Conservation (phyloP, 1,140 invertebrate species). For the Odontomachus brunneus region DNA sequence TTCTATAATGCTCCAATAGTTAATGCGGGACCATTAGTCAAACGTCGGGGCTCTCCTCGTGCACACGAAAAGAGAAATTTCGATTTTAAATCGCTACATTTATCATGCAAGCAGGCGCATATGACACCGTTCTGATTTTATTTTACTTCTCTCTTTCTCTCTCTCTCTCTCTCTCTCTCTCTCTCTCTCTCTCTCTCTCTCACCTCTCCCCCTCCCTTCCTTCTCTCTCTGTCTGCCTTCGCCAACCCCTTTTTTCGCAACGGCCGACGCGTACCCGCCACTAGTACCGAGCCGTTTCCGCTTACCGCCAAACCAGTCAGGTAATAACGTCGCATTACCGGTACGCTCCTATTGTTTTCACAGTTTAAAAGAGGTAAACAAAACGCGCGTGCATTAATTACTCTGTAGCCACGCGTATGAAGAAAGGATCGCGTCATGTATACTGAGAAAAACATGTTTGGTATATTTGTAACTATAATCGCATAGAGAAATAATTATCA, state of each 20-base stretch:
- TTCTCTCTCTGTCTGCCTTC: slow-evolving; percentile 36
- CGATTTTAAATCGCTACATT: slow-evolving; percentile 86
- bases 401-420: too few relatives aligned
- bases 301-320: slow-evolving; percentile 51
- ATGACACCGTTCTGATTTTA: slow-evolving; percentile 86
- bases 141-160: slow-evolving; percentile 81
- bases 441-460: too few relatives aligned
- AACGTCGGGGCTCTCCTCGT: slow-evolving; percentile 82
- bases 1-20: slow-evolving; percentile 85
- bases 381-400: background rate
- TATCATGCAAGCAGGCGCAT: slow-evolving; percentile 86
- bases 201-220: slow-evolving; percentile 3
- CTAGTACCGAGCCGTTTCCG: slow-evolving; percentile 33
- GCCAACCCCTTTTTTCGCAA: slow-evolving; percentile 76
- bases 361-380: background rate
- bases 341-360: background rate
- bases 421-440: too few relatives aligned
- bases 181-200: slow-evolving; percentile 10
- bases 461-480: too few relatives aligned
- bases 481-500: too few relatives aligned
- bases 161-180: slow-evolving; percentile 32
- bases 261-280: slow-evolving; percentile 41
- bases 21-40: slow-evolving; percentile 85
- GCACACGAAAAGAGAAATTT: slow-evolving; percentile 85
- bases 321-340: slow-evolving; percentile 47